Evolutionary conservation across 2,113 vertebrate species (phyloP).

Genomic region (Benthochromis sp.): DNA sequence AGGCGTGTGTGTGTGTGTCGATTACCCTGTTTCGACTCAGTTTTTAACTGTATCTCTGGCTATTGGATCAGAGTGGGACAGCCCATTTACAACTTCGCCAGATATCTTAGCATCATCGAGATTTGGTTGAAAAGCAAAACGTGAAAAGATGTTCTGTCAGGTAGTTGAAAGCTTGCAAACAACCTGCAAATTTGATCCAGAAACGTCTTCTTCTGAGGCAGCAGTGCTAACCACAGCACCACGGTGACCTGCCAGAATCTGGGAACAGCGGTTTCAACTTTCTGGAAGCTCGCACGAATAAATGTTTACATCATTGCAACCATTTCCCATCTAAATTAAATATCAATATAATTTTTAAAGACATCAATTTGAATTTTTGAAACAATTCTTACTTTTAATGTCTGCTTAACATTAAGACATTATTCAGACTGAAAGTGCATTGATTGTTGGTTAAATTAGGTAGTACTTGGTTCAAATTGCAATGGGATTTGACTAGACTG

Average conservation of each 20-base stretch:
- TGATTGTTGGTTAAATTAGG: neutral
- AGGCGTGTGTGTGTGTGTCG: rapidly evolving
- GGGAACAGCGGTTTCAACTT: neutral
- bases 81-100: neutral
- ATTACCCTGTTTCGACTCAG: neutral
- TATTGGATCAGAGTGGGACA: neutral
- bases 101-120: no score
- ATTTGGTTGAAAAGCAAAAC: neutral
- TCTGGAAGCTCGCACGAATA: neutral
- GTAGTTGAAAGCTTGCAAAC: neutral
- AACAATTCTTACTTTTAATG: neutral
- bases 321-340: neutral
- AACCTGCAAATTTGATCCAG: neutral
- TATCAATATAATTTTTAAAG: neutral
- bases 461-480: neutral
- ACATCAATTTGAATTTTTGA: rapidly evolving
- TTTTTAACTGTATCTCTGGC: neutral
- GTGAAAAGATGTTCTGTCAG: neutral
- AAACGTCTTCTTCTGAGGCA: neutral
- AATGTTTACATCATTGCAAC: neutral
- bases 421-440: neutral
- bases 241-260: neutral
- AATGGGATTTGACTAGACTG: neutral
- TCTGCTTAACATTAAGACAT: neutral
- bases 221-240: neutral